Percentiles rank a stretch among this genome's conserved stretches.
Evolutionary conservation across 2,888 invertebrate species (phyloP).

Genomic region (Apamea monoglypha): DNA sequence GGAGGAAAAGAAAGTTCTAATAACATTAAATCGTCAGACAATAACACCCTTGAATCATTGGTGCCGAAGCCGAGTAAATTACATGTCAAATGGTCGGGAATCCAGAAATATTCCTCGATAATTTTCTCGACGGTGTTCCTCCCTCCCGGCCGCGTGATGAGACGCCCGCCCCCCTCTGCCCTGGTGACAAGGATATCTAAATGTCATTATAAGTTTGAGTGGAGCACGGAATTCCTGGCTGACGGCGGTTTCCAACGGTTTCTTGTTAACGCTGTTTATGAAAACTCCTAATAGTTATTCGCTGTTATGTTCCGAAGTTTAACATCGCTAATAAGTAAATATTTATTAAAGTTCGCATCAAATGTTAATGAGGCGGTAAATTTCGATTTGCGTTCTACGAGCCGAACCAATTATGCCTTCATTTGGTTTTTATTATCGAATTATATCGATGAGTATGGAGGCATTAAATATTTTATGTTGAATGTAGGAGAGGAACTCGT

Average conservation of each 20-base stretch:
- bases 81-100: conserved; percentile 86
- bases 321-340: conserved; percentile 32
- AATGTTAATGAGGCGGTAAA: conserved; percentile 52
- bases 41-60: conserved; percentile 84
- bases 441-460: conserved; percentile 40
- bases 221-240: conserved; percentile 79
- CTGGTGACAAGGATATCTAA: conserved; percentile 88
- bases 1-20: conserved; percentile 73
- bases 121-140: conserved; percentile 62
- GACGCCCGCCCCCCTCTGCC: conserved; percentile 55
- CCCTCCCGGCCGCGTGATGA: conserved; percentile 71
- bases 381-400: conserved; percentile 43
- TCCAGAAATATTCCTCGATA: conserved; percentile 84
- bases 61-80: conserved; percentile 81
- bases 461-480: conserved; percentile 14
- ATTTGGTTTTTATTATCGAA: conserved; percentile 54
- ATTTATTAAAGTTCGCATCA: conserved; percentile 15
- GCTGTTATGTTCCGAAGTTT: conserved; percentile 41
- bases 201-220: conserved; percentile 89
- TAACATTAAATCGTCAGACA: conserved; percentile 84
- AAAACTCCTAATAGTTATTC: conserved; percentile 72
- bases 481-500: conserved; percentile 14
- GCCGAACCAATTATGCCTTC: conserved; percentile 49
- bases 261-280: conserved; percentile 77
- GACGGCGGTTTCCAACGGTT: conserved; percentile 76